Percentiles rank a stretch among this genome's conserved stretches.
These are phyloP conservation scores for Lymantria monacha DNA, from an alignment of 2,888 invertebrate genomes.

Conservation along the genomic window DNA sequence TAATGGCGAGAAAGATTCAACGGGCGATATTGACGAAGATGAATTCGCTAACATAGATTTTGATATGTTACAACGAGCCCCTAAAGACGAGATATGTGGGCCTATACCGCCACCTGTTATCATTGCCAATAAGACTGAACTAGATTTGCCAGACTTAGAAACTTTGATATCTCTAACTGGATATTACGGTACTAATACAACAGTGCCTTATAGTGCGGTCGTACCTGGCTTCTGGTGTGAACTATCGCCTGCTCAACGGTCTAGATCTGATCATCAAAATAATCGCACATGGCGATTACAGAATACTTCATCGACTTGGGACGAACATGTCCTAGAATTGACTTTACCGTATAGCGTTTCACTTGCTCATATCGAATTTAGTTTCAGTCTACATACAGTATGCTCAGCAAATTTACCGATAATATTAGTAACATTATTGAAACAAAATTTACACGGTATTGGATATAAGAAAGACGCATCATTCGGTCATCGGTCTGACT, in stretches of 20 bases:
- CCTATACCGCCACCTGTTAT: slow-evolving; percentile 59
- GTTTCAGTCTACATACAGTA: slow-evolving; percentile 90
- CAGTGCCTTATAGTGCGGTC: slow-evolving; percentile 89
- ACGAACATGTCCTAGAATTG: slow-evolving; percentile 95
- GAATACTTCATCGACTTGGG: slow-evolving; percentile 94
- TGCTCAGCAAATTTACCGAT: slow-evolving; percentile 89
- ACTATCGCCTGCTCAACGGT: slow-evolving; percentile 94
- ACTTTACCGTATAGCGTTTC: slow-evolving; percentile 90
- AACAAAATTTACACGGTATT: slow-evolving; percentile 83
- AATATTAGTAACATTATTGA: slow-evolving; percentile 87
- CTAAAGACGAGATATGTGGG: slow-evolving; percentile 60
- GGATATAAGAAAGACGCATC: slow-evolving; percentile 79
- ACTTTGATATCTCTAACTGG: slow-evolving; percentile 88
- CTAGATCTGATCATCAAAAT: slow-evolving; percentile 93
- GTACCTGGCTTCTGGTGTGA: slow-evolving; percentile 97
- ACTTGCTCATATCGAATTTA: slow-evolving; percentile 94
- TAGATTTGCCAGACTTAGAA: slow-evolving; percentile 84
- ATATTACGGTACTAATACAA: slow-evolving; percentile 84
- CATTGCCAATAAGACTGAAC: slow-evolving; percentile 82
- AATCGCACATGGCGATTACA: slow-evolving; percentile 95
- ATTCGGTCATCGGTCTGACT: slow-evolving; percentile 62
- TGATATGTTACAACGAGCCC: slow-evolving; percentile 67
- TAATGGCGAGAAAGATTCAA: slow-evolving; percentile 86
- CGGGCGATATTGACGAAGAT: slow-evolving; percentile 88
- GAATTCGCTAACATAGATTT: slow-evolving; percentile 78